Percentiles rank a stretch among this genome's conserved stretches.
Evolutionary conservation across 2,797 vertebrate species (phyloP).

Genomic region (Alfaro cultratus): DNA sequence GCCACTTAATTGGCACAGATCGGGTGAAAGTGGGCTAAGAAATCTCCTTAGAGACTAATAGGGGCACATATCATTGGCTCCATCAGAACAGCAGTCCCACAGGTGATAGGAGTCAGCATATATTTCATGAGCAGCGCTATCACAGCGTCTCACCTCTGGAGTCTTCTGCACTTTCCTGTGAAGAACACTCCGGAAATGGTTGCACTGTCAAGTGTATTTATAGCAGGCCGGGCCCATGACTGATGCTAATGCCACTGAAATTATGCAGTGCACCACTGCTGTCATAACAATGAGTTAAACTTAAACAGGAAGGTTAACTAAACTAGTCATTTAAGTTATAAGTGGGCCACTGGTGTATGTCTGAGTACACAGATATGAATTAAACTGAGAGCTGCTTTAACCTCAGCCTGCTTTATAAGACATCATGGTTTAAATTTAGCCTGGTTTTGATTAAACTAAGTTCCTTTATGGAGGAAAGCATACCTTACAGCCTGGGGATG

Average conservation of each 20-base stretch:
- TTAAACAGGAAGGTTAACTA: slow-evolving; percentile 85
- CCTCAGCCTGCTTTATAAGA: slow-evolving; percentile 33
- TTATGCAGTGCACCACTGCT: slow-evolving; percentile 81
- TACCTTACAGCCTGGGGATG: slow-evolving; percentile 19
- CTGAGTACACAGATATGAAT: slow-evolving; percentile 50
- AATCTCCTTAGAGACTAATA: slow-evolving; percentile 91
- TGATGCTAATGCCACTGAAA: slow-evolving; percentile 87
- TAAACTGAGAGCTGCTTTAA: slow-evolving; percentile 27
- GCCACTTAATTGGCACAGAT: slow-evolving; percentile 94
- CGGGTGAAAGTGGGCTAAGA: slow-evolving; percentile 88
- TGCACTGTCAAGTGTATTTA: slow-evolving; percentile 84
- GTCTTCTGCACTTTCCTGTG: slow-evolving; percentile 78
- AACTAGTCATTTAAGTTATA: slow-evolving; percentile 88
- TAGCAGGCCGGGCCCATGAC: slow-evolving; percentile 80
- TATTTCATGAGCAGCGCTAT: slow-evolving; percentile 88
- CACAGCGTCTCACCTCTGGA: slow-evolving; percentile 84
- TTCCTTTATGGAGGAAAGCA: slow-evolving; percentile 22
- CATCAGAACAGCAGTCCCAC: slow-evolving; percentile 92
- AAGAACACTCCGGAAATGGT: slow-evolving; percentile 74
- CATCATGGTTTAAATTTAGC: slow-evolving; percentile 31
- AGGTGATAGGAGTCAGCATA: slow-evolving; percentile 92
- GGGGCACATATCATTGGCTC: slow-evolving; percentile 93
- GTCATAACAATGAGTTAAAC: slow-evolving; percentile 82
- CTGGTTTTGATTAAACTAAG: slow-evolving; percentile 49
- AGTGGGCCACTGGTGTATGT: slow-evolving; percentile 78